Conservation (phyloP, 1,140 invertebrate genomes). For the Calosoma granatense region DNA sequence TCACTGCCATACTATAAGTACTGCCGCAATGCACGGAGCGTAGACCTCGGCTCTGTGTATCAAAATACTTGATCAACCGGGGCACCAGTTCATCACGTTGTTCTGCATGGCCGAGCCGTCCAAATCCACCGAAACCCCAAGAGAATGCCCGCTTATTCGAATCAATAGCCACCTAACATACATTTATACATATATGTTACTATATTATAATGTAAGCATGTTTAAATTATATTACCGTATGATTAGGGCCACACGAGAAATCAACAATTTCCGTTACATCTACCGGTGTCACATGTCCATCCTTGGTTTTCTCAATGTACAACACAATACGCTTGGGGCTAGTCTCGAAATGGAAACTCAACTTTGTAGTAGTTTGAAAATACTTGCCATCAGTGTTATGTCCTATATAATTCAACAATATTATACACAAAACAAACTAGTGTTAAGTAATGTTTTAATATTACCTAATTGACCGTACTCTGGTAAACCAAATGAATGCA, state of each 20-base stretch:
- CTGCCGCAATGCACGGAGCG: constrained; percentile 71
- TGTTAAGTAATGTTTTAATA: constrained; percentile 9
- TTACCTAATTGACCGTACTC: constrained; percentile 82
- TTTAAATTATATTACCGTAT: constrained; percentile 52
- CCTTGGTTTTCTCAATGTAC: constrained; percentile 81
- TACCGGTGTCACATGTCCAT: constrained; percentile 72
- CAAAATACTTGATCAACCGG: constrained; percentile 80
- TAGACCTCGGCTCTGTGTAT: constrained; percentile 70
- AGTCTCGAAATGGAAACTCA: constrained; percentile 77
- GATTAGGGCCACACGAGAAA: constrained; percentile 83
- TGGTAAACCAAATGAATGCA: constrained; percentile 85
- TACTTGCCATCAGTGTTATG: constrained; percentile 92
- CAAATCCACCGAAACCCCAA: constrained; percentile 92
- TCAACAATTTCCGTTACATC: constrained; percentile 82
- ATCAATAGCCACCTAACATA: constrained; percentile 66
- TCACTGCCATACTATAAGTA: constrained; percentile 76
- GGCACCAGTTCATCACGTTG: constrained; percentile 83
- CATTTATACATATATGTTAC: background rate
- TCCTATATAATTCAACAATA: constrained; percentile 39
- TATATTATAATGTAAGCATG: too few species aligned
- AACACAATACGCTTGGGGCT: constrained; percentile 73
- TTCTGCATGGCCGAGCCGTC: constrained; percentile 83
- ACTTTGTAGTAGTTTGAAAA: constrained; percentile 79
- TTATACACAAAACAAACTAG: background rate
- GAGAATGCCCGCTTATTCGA: constrained; percentile 78